Percentiles rank a stretch among this genome's conserved stretches.
These are phyloP conservation scores for Beaufortia kweichowensis DNA, from an alignment of 2,113 vertebrate species.

Conservation along the genomic window DNA sequence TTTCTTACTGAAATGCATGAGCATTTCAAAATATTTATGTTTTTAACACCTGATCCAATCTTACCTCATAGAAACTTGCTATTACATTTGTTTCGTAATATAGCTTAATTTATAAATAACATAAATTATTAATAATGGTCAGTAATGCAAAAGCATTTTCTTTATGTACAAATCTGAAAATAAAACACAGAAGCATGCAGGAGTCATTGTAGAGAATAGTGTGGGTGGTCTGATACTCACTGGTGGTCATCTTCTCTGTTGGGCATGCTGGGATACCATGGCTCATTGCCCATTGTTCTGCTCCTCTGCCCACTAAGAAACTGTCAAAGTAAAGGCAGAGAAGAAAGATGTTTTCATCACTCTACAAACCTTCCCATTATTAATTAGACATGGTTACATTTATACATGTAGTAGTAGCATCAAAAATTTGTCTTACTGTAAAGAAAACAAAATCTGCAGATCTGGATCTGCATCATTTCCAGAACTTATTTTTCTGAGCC, in stretches of 20 bases:
- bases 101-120: too few species aligned
- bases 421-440: too few species aligned
- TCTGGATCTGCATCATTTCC: too few species aligned
- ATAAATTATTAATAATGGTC: background rate
- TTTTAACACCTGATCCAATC: background rate
- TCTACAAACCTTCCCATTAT: background rate
- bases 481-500: too few species aligned
- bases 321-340: slow-evolving; percentile 66
- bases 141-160: background rate
- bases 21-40: too few species aligned
- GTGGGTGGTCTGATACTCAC: slow-evolving; percentile 77
- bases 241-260: slow-evolving; percentile 95
- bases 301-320: slow-evolving; percentile 96
- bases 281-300: slow-evolving; percentile 93
- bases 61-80: too few species aligned
- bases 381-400: background rate
- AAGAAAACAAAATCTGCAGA: too few species aligned
- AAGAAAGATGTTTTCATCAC: background rate
- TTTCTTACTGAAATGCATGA: background rate
- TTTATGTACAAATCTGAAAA: background rate
- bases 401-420: background rate
- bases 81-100: too few species aligned
- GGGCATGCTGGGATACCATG: slow-evolving; percentile 94
- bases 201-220: background rate
- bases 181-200: background rate